Base-by-base conservation (phyloP, 2,888 invertebrate species). In the Drosophila subquinaria region DNA sequence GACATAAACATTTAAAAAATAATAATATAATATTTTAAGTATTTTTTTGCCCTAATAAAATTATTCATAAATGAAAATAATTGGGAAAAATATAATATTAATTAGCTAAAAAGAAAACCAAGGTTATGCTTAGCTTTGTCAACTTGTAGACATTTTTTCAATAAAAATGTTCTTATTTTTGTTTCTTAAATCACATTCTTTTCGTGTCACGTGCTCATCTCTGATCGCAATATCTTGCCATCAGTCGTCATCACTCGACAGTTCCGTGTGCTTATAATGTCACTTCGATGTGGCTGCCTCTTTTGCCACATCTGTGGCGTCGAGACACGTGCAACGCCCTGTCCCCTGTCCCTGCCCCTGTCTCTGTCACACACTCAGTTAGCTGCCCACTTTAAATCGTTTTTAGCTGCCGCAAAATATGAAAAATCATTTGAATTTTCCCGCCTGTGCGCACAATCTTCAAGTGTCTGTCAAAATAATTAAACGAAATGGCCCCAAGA, bases 401-500 rank as follows among this genome's bases (percentile, higher is more conserved):
- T 61, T 62, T 63, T 48, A 66, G 30, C 59, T 55, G 69, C 23
- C 30, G 66, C 62, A 62, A 79, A 87, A 84, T 89, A 84, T 89
- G 85, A 86, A 76, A 86, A 79, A 82, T 81, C 79, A 79, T 82
- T 78, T 56, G 51, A 61, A 43, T 69, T 68, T 36, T 63, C 48
- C 38, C 66, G 50, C 59, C 53, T 36, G 40, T 57, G 23, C 9
- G 20, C 64, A 53, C 57, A 76, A 69, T 82, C 79, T 79, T 76
- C 72, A 72, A 88, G 87, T 89, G 77, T 60, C 87, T 87, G 89
- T 87, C 87, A 87, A 85, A 87, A 88, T 88, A 87, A 89, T 89
- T 89, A 87, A 89, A 87, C 73, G 73, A 69, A 88, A 81, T 85
- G 85, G 74, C 75, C 80, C 52, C 80, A 72, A 80, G 78, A 84